Evolutionary conservation across 2,113 vertebrate genomes (phyloP).

Genomic region (Corythornis vintsioides): DNA sequence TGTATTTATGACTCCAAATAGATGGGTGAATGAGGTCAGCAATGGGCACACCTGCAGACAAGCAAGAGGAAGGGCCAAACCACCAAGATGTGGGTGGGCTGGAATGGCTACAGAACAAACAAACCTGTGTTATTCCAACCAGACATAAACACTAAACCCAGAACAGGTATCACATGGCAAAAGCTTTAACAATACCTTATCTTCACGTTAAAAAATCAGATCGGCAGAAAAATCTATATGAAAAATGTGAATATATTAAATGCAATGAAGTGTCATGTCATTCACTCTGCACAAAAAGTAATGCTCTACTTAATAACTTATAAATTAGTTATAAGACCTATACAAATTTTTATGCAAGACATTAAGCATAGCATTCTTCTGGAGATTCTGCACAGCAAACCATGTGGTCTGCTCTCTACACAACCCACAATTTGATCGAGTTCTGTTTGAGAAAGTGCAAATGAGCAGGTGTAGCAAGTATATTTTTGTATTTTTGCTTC

Average conservation of each 20-base stretch:
- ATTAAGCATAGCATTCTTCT: background rate
- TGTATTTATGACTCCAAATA: conserved; percentile 63
- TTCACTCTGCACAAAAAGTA: background rate
- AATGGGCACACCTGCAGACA: conserved; percentile 74
- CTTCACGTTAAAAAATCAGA: background rate
- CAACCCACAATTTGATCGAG: background rate
- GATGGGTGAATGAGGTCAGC: conserved; percentile 58
- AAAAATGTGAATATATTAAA: background rate
- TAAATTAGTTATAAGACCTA: background rate
- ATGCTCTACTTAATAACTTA: background rate
- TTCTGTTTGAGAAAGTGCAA: background rate
- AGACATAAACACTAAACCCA: conserved; percentile 46
- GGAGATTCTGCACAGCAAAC: background rate
- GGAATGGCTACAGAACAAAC: conserved; percentile 67
- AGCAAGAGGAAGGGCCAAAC: conserved; percentile 67
- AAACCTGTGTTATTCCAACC: conserved; percentile 36
- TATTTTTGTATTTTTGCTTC: background rate
- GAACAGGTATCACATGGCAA: conserved; percentile 12
- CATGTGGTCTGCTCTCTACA: background rate
- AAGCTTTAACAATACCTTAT: background rate
- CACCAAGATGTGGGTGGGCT: conserved; percentile 67
- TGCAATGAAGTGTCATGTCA: background rate
- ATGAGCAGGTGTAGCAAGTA: background rate
- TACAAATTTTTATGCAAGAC: background rate
- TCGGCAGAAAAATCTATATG: background rate